A percentile compares a stretch with the other conserved stretches of the same genome.
Conservation (phyloP, 2,888 invertebrate species). For the Tuta absoluta region DNA sequence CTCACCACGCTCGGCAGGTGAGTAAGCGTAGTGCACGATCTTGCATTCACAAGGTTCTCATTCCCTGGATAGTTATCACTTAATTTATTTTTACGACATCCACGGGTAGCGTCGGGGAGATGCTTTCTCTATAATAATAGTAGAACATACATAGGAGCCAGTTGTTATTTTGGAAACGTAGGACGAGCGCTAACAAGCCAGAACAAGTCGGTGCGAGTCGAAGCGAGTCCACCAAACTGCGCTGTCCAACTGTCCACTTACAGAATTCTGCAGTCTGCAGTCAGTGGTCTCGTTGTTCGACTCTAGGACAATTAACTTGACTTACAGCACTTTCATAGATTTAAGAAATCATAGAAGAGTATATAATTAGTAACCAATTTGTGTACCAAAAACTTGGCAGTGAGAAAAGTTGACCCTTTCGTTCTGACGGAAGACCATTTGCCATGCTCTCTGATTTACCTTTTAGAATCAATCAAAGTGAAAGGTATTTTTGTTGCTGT, state of each 20-base stretch:
- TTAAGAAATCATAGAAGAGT: background rate
- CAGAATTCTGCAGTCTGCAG: conserved; percentile 17
- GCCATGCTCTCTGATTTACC: too few species aligned
- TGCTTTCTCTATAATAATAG: background rate
- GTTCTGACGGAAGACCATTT: too few species aligned
- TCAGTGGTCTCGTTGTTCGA: background rate
- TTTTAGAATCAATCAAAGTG: too few species aligned
- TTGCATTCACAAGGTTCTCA: too few species aligned
- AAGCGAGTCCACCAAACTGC: conserved; percentile 17
- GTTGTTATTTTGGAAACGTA: conserved; percentile 64
- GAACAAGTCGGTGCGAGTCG: conserved; percentile 60
- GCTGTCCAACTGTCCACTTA: conserved; percentile 20
- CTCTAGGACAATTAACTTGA: conserved; percentile 5
- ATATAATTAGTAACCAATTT: background rate
- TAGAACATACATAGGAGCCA: background rate
- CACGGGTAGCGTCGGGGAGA: too few species aligned
- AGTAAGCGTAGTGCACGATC: too few species aligned
- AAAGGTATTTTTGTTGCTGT: too few species aligned
- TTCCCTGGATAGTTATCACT: too few species aligned
- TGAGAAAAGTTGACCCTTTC: too few species aligned
- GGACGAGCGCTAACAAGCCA: conserved; percentile 72
- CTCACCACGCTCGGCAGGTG: too few species aligned
- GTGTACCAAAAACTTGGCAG: background rate
- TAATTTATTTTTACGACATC: too few species aligned
- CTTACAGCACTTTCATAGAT: conserved; percentile 20